Percentiles rank a stretch among this genome's conserved stretches.
These are phyloP conservation scores for Tetramorium bicarinatum DNA, from an alignment of 2,888 invertebrate species.

Conservation along the genomic window DNA sequence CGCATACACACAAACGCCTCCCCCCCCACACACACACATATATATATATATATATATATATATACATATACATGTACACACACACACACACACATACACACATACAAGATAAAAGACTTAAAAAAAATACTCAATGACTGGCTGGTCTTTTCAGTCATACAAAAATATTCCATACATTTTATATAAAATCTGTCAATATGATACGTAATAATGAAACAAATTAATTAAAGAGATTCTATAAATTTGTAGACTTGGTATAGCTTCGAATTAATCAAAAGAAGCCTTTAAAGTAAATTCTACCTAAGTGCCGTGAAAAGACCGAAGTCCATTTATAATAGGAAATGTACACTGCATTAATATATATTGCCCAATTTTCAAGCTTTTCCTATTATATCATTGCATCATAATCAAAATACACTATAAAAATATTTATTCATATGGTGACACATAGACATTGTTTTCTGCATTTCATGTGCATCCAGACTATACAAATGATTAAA, in stretches of 20 bases:
- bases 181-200: slow-evolving; percentile 56
- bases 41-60: no score
- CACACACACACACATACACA: background rate
- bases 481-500: slow-evolving; percentile 32
- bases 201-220: slow-evolving; percentile 44
- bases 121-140: slow-evolving; percentile 58
- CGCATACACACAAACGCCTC: background rate
- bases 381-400: slow-evolving; percentile 56
- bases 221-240: slow-evolving; percentile 63
- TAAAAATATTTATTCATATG: slow-evolving; percentile 37
- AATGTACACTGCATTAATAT: slow-evolving; percentile 37
- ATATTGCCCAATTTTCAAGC: slow-evolving; percentile 59
- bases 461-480: background rate
- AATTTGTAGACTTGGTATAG: slow-evolving; percentile 65
- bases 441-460: slow-evolving; percentile 15
- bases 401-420: slow-evolving; percentile 60
- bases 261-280: slow-evolving; percentile 57
- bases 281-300: slow-evolving; percentile 68
- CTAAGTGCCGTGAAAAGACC: slow-evolving; percentile 72
- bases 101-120: slow-evolving; percentile 45
- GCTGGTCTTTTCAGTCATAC: slow-evolving; percentile 59
- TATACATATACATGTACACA: no score
- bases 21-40: background rate
- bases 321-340: slow-evolving; percentile 65
- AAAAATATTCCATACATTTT: slow-evolving; percentile 60